Conservation (phyloP, 2,888 invertebrate species). For the Meiosimyza decipiens region DNA sequence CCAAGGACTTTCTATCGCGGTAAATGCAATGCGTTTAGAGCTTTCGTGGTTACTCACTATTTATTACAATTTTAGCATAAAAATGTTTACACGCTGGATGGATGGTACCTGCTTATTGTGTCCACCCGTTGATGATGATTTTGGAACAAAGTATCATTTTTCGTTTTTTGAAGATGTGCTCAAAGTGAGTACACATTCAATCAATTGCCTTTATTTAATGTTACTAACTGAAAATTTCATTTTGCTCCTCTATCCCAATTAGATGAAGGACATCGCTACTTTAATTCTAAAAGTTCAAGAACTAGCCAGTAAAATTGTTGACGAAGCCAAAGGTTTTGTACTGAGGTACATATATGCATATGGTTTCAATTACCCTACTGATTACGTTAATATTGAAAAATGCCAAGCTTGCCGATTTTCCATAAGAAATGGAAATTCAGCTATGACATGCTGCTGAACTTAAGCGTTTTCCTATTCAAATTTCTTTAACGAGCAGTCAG, state of each 20-base stretch:
- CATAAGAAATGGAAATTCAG: too few species aligned
- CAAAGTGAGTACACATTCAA: conserved; percentile 66
- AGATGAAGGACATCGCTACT: conserved; percentile 77
- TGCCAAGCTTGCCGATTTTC: too few species aligned
- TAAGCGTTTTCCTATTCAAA: conserved; percentile 12
- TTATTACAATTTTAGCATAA: conserved; percentile 69
- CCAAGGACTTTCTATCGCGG: conserved; percentile 82
- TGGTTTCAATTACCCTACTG: too few species aligned
- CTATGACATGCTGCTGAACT: not conserved
- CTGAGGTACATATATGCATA: conserved; percentile 66
- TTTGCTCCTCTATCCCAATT: conserved; percentile 56
- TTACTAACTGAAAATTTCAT: conserved; percentile 63
- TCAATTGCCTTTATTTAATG: not conserved
- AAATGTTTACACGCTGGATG: conserved; percentile 87
- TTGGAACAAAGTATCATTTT: conserved; percentile 70
- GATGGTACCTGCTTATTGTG: conserved; percentile 81
- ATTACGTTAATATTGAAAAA: too few species aligned
- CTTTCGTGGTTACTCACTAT: not conserved
- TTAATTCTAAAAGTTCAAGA: conserved; percentile 75
- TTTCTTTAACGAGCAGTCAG: not conserved
- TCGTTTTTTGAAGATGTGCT: conserved; percentile 85
- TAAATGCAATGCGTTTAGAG: conserved; percentile 53
- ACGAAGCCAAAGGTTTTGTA: conserved; percentile 74
- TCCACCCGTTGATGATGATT: conserved; percentile 67
- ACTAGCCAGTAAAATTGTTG: conserved; percentile 74